A percentile compares a stretch with the other conserved stretches of the same genome.
Conservation (phyloP, 2,797 vertebrate species). For the Nyctalus aviator region DNA sequence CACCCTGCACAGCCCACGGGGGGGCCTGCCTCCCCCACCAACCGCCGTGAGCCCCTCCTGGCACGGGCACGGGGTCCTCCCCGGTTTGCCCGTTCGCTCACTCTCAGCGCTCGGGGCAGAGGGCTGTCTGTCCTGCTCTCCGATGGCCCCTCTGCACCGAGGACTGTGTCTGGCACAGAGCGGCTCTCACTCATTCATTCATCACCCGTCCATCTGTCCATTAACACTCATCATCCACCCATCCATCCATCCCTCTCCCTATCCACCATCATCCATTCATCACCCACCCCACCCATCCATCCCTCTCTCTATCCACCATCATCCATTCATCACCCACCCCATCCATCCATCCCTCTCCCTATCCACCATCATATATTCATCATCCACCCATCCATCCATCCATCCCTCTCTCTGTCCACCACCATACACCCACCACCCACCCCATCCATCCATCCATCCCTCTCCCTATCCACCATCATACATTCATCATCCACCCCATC, state of each 20-base stretch:
- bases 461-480: no score
- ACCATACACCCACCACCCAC: not conserved
- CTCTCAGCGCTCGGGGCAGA: not conserved
- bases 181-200: no score
- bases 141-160: not conserved
- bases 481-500: no score
- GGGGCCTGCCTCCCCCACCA: no score
- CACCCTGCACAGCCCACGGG: rapidly evolving
- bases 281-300: not conserved
- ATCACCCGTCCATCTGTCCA: no score
- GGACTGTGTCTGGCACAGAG: not conserved
- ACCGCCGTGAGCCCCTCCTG: no score
- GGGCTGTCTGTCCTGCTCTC: not conserved
- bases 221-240: not conserved
- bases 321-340: not conserved
- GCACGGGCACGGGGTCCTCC: rapidly evolving
- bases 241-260: not conserved
- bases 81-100: rapidly evolving
- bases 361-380: not conserved
- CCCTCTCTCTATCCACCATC: not conserved
- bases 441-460: no score
- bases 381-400: not conserved
- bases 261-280: not conserved
- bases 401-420: not conserved
- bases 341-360: not conserved